These are phyloP conservation scores for Scaptomyza caliginosa DNA, from an alignment of 2,888 invertebrate genomes.

Conservation along the genomic window DNA sequence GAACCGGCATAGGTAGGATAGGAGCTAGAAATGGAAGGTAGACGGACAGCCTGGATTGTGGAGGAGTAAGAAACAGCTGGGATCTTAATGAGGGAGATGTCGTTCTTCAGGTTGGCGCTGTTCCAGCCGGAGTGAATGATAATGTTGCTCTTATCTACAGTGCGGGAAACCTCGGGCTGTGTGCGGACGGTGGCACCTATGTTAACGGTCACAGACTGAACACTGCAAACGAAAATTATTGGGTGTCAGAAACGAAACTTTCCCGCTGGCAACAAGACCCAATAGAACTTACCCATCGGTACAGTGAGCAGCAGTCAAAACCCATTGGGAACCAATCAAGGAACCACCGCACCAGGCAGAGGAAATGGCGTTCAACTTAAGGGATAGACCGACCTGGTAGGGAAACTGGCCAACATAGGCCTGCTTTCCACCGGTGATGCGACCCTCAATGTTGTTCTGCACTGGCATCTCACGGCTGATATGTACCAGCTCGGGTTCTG, in stretches of 20 bases:
- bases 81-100: constrained; percentile 71
- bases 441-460: constrained; percentile 47
- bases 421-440: constrained; percentile 57
- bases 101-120: constrained; percentile 53
- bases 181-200: constrained; percentile 75
- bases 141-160: constrained; percentile 40
- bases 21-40: constrained; percentile 47
- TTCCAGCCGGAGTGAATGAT: constrained; percentile 81
- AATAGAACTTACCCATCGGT: constrained; percentile 56
- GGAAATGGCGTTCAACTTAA: constrained; percentile 30
- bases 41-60: constrained; percentile 10
- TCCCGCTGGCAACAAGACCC: neutral
- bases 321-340: constrained; percentile 49
- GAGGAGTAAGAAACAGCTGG: constrained; percentile 16
- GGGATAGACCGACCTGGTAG: constrained; percentile 70
- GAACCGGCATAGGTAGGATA: constrained; percentile 52
- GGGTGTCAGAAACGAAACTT: neutral
- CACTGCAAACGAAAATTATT: constrained; percentile 25
- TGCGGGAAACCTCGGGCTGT: constrained; percentile 42
- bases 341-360: constrained; percentile 71
- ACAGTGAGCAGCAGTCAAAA: constrained; percentile 77
- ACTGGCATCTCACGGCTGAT: constrained; percentile 62
- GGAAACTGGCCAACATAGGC: constrained; percentile 65
- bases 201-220: constrained; percentile 60
- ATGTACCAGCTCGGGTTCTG: constrained; percentile 44